Evolutionary conservation across 2,888 invertebrate species (phyloP), one percentile per base, ranked within the genome.

Genomic region (Nomada hirtipes): DNA sequence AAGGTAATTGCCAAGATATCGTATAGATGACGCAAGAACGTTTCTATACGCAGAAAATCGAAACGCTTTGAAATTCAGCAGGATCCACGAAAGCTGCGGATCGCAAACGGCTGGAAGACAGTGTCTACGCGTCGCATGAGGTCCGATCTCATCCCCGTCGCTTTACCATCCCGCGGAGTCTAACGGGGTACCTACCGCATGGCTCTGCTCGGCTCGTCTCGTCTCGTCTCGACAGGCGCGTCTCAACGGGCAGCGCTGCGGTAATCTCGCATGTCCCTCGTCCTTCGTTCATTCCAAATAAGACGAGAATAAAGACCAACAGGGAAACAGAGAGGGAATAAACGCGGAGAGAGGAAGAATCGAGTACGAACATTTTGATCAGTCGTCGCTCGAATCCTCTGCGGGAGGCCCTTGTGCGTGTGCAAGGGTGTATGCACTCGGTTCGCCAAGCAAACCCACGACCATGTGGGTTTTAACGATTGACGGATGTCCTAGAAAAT

Each of bases 361-460:
- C 83, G 84, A 79, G 87, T 80, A 85, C 81, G 78, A 83, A 88
- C 88, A 89, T 90, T 90, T 90, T 90, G 89, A 89, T 89, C 90
- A 89, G 83, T 83, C 79, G 84, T 85, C 77, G 79, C 64, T 76
- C 79, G 72, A 83, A 79, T 72, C 76, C 90, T 72, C 88, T 77
- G 71, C 90, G 87, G 90, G 89, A 88, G 89, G 89, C 79, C 89
- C 70, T 55, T 55, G 4, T 29, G 70, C 29, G 18, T 13, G 60
- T 15, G 26, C n/a, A 59, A 29, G 18, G 2, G 23, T 67, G 61
- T 61, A 36, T 71, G 52, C 77, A 59, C 59, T 71, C 64, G 76
- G 64, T 76, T 29, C 36, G 64, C 84, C 74, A 61, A 23, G 61
- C 59, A 50, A 71, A 78, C 69, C 47, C 20, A 50, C 76, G 55